A percentile compares a stretch with the other conserved stretches of the same genome.
phyloP scores from a whole-genome alignment of 2,113 vertebrate species.

The Prionailurus bengalensis region DNA sequence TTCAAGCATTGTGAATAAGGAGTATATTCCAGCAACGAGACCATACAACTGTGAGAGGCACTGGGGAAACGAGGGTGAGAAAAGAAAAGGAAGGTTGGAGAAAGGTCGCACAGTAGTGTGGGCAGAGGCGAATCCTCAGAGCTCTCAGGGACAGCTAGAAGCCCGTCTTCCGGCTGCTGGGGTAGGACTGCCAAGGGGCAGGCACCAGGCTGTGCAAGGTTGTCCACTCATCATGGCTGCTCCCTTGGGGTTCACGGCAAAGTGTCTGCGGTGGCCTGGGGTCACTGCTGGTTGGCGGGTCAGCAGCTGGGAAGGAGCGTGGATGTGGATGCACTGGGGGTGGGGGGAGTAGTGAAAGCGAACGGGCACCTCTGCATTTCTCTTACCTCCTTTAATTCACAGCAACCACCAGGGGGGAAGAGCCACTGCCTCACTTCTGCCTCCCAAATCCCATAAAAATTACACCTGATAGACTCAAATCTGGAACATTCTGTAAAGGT shows the following conservation, averaged over 20 bases:
- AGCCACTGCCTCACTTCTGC: background rate
- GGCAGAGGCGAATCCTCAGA: background rate
- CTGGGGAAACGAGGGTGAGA: background rate
- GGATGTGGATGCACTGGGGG: rapidly evolving
- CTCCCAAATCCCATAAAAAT: background rate
- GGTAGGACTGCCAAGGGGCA: background rate
- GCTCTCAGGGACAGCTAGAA: background rate
- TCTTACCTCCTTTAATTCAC: background rate
- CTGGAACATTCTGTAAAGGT: background rate
- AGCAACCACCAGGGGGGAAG: background rate
- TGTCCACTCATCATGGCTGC: background rate
- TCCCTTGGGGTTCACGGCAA: background rate
- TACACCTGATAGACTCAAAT: background rate
- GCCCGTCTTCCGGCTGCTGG: rapidly evolving
- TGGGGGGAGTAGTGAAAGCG: background rate
- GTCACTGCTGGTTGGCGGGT: rapidly evolving
- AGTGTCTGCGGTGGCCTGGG: background rate
- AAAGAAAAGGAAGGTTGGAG: background rate
- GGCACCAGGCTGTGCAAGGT: background rate
- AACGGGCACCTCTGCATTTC: background rate
- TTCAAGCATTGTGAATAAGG: background rate
- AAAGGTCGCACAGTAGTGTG: background rate
- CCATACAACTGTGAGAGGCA: background rate
- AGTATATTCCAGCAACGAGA: background rate
- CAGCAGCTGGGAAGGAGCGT: background rate